These are phyloP conservation scores for Spondyliosoma cantharus DNA, from an alignment of 2,797 vertebrate genomes.

Conservation along the genomic window DNA sequence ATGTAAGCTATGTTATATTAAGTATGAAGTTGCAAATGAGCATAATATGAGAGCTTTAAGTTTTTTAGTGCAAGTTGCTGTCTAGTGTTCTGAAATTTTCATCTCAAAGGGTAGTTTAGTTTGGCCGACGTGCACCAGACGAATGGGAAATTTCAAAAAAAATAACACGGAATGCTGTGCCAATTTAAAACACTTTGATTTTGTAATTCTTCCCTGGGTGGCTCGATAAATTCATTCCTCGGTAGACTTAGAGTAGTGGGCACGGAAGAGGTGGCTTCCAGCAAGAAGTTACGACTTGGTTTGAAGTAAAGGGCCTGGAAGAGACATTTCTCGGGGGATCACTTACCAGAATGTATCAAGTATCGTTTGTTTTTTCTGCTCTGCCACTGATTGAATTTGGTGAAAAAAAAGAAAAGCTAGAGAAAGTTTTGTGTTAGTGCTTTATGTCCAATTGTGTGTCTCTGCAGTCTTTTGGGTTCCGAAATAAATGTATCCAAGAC, in stretches of 20 bases:
- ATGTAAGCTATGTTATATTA: no score
- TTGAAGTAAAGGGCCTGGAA: neutral
- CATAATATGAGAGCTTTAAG: no score
- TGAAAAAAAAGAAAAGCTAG: neutral
- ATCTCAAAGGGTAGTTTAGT: neutral
- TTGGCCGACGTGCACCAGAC: neutral
- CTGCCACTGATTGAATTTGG: neutral
- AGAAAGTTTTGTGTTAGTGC: neutral
- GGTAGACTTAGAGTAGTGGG: neutral
- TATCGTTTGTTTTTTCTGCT: neutral
- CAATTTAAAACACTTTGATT: neutral
- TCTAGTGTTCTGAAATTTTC: no score
- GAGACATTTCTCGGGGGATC: neutral
- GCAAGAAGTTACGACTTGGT: neutral
- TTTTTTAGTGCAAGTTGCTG: no score
- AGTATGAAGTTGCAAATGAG: no score
- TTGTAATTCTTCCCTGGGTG: neutral
- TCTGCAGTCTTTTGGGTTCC: neutral
- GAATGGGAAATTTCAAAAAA: neutral
- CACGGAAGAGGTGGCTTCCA: no score
- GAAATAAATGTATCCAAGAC: slow-evolving; percentile 28
- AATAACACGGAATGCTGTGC: neutral
- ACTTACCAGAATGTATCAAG: neutral
- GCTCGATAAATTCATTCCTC: neutral
- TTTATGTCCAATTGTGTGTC: neutral